Evolutionary conservation across 2,113 vertebrate species (phyloP), one percentile per base, ranked within the genome.

Genomic region (Corvus hawaiiensis): DNA sequence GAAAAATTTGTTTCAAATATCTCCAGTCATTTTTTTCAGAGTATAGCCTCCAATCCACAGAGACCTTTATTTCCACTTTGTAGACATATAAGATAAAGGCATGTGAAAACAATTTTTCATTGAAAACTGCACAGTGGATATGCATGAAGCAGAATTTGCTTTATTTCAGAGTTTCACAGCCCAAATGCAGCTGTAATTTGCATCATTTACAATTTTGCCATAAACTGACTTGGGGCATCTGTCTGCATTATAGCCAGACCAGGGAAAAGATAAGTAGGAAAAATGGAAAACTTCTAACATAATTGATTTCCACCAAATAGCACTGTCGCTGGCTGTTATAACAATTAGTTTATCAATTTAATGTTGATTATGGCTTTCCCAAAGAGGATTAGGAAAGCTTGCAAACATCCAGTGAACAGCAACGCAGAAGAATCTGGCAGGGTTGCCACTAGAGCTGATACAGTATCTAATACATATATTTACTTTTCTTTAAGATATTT

Each of bases 331-430:
- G 80, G 11, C 54, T 92, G 94, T 91, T 96, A 68, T 13, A 91
- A 91, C 84, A 94, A 96, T 94, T 96, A 93, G 73, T 81, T 94
- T 92, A 93, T 96, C 85, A 90, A 92, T 96, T 86, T 78, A 87
- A 63, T 84, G 79, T 72, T 94, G 56, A 91, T 93, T 89, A 84
- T 9, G 3, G 26, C 22, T 95, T 95, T 88, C 69, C 52, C 26
- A 41, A 5, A 17, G 62, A 68, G 44, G 54, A 87, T 75, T 41
- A 61, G 48, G 16, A 90, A 90, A 68, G 2, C 46, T 73, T 87
- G 71, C 41, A 73, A 84, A 71, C 20, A 44, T 58, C 10, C 24
- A 43, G 39, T 54, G 43, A 91, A 52, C 5, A 82, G 17, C 20
- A 63, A 12, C 23, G 18, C 33, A 59, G 32, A 85, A 63, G 27